phyloP scores from a whole-genome alignment of 2,113 vertebrate species.

The Platichthys stellatus region DNA sequence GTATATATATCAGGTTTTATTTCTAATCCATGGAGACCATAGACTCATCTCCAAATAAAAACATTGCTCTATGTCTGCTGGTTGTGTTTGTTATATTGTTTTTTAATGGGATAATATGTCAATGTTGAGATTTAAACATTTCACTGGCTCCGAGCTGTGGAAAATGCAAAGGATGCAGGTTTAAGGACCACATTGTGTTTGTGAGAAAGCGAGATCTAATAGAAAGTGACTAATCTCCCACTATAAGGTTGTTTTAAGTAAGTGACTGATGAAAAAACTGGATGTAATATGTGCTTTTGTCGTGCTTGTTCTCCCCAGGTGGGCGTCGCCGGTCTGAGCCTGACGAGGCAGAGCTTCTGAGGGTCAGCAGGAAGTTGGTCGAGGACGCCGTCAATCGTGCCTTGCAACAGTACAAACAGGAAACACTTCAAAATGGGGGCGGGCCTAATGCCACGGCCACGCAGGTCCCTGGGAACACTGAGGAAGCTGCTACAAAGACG shows the following conservation, averaged over 20 bases:
- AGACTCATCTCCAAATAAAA: background rate
- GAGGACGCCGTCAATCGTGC: constrained; percentile 76
- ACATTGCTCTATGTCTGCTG: no score
- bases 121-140: background rate
- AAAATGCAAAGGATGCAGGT: no score
- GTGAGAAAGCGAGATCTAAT: no score
- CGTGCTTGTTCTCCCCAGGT: constrained; percentile 52
- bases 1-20: no score
- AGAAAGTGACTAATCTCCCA: background rate
- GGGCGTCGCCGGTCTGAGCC: constrained; percentile 67
- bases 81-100: background rate
- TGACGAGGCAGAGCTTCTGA: constrained; percentile 74
- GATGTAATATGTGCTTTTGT: background rate
- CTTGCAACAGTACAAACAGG: constrained; percentile 77
- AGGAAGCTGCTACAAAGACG: constrained; percentile 48
- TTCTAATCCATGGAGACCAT: background rate
- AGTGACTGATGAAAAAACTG: background rate
- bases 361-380: constrained; percentile 73
- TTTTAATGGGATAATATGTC: background rate
- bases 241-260: background rate
- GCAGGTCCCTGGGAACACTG: constrained; percentile 49
- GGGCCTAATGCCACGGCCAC: constrained; percentile 52
- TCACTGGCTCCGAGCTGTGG: background rate
- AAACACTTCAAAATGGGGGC: constrained; percentile 76
- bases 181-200: no score